A percentile compares a stretch with the other conserved stretches of the same genome.
phyloP scores from a whole-genome alignment of 2,888 invertebrate genomes.

The Xestobium rufovillosum region DNA sequence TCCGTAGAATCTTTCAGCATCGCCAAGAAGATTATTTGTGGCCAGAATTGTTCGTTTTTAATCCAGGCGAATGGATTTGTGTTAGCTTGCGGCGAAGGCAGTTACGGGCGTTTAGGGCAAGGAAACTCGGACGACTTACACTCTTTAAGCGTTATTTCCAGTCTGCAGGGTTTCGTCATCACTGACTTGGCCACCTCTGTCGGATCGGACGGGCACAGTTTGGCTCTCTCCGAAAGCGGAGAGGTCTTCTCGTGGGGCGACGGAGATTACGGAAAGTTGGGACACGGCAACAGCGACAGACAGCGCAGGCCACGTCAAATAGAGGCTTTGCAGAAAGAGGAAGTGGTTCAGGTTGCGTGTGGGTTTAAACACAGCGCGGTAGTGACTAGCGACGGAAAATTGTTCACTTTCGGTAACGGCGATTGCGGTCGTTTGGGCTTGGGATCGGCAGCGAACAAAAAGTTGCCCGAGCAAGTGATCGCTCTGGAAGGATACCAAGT shows the following conservation, averaged over 20 bases:
- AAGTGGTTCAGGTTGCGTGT: constrained; percentile 49
- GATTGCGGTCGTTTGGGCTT: constrained; percentile 55
- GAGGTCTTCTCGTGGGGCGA: constrained; percentile 62
- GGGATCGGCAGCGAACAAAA: constrained; percentile 54
- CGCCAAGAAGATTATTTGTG: constrained; percentile 53
- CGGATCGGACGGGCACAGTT: constrained; percentile 57
- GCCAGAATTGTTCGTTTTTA: constrained; percentile 59
- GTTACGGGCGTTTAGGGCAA: constrained; percentile 56
- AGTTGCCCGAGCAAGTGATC: constrained; percentile 51
- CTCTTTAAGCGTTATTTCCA: constrained; percentile 50
- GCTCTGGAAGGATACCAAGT: constrained; percentile 46
- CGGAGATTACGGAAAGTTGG: constrained; percentile 55
- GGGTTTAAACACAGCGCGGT: constrained; percentile 60
- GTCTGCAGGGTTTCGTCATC: constrained; percentile 57
- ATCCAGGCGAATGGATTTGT: constrained; percentile 55
- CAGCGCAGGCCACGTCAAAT: constrained; percentile 56
- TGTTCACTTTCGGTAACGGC: constrained; percentile 59
- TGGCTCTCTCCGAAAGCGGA: constrained; percentile 57
- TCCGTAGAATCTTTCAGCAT: constrained; percentile 45
- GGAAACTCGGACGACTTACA: constrained; percentile 58
- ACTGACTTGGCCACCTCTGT: constrained; percentile 54
- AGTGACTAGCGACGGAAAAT: constrained; percentile 54
- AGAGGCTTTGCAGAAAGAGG: constrained; percentile 54
- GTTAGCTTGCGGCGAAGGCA: constrained; percentile 57
- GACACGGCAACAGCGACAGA: constrained; percentile 57